Evolutionary conservation across 2,113 vertebrate species (phyloP), one percentile per base, ranked within the genome.

Genomic region (Australoheros scitulus): DNA sequence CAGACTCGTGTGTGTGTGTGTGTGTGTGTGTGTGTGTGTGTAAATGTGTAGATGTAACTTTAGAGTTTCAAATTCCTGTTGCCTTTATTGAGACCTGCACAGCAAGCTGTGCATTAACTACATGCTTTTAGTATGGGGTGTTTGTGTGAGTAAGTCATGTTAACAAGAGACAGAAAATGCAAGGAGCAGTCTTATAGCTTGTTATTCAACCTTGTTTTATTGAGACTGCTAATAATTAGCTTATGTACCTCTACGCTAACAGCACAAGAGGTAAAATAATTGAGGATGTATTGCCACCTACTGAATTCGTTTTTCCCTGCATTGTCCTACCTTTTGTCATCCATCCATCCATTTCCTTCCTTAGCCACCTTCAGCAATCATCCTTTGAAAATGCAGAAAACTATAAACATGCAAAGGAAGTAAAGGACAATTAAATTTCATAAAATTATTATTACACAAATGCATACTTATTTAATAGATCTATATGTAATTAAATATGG

Each of bases 251-350:
- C 22, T 32, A 2, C 5, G 11, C 24, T 79, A 61, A 61, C 43
- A 77, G 34, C 18, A 14, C 9, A 7, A 52, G 20, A 70, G 17
- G 9, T 56, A 50, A 20, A 61, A 72, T 80, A 38, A 26, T 13
- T 26, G 36, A 89, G 89, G 74, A 72, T 84, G 56, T 50, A 88
- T 65, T 86, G 92, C 92, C 92, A 87, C 92, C 95, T 94, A 77
- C 83, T 93, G 93, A 92, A 76, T 41, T 11, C 9, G 11, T 59
- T 3, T 76, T 55, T 17, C 20, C 43, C 57, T 84, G 65, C 81
- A 76, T 14, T 65, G 9, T 36, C 4, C 5, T 14, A 47, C 43
- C 14, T 47, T 47, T 47, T 47, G 43, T 47, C 43, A 38, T 38
- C 36, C 36, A 36, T 36, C 36, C 36, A 38, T 38, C 36, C 36